Conservation (phyloP, 1,140 invertebrate species). For the Philaenus spumarius region DNA sequence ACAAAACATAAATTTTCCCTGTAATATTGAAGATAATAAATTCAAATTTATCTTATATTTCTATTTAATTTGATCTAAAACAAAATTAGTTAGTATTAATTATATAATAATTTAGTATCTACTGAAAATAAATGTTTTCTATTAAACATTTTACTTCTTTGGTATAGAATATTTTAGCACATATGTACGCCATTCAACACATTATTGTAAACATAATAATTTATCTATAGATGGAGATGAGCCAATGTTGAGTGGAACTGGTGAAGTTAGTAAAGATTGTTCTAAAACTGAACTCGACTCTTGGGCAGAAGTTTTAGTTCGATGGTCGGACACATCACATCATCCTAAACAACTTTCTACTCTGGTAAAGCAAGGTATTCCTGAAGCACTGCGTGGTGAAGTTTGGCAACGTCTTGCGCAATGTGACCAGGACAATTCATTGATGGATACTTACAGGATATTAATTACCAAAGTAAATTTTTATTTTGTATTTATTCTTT, state of each 20-base stretch:
- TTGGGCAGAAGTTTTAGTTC: constrained; percentile 85
- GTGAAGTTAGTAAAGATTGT: constrained; percentile 93
- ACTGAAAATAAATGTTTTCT: not conserved
- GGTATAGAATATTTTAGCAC: not conserved
- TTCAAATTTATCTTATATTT: no score
- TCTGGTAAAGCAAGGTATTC: constrained; percentile 83
- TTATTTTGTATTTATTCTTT: not conserved
- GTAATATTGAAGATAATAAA: no score
- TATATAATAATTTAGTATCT: no score
- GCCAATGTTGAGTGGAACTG: constrained; percentile 91
- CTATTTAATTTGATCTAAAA: no score
- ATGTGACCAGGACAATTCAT: constrained; percentile 70
- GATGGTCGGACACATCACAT: constrained; percentile 63
- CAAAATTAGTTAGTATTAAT: no score
- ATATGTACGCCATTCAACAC: no score
- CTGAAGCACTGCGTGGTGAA: constrained; percentile 92
- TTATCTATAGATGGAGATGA: constrained; percentile 89
- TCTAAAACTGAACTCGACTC: constrained; percentile 83
- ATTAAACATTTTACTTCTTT: not conserved
- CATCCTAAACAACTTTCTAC: constrained; percentile 67
- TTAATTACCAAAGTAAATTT: constrained; percentile 78
- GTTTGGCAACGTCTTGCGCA: constrained; percentile 94
- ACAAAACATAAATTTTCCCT: no score
- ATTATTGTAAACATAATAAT: no score
- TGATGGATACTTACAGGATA: constrained; percentile 87